Evolutionary conservation across 1,140 invertebrate species (phyloP), one percentile per base, ranked within the genome.

Genomic region (Melanaphis sacchari): DNA sequence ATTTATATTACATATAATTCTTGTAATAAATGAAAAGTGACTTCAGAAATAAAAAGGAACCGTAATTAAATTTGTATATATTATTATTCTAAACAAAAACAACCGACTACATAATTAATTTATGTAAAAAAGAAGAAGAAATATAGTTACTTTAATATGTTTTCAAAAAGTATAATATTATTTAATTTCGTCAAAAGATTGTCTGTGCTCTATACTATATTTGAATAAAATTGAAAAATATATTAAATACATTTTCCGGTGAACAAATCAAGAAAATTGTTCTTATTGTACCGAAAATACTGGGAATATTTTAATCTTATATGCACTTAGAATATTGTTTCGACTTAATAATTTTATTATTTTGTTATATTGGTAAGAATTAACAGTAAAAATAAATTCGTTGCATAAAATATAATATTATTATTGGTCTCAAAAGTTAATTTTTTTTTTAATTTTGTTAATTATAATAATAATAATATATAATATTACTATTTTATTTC

Each of bases 51-150:
- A 46, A 26, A n/a, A 87, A 46, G 31, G 84, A 87, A 84, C 31
- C 11, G 26, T 49, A 88, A 88, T 88, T 88, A 88, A 49, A 88
- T 88, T 49, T 46, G 85, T 49, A 87, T 46, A n/a, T 49, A 49
- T 49, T 49, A 49, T 88, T 88, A 76, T 88, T 88, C 43, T 49
- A 36, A 49, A 36, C n/a, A 49, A 22, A n/a, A 36, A 49, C 41
- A 36, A 88, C 85, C 18, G 43, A 88, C 11, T 49, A 49, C 18
- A 36, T 49, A 88, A 88, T 88, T 49, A 49, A 88, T 88, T 88
- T 88, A 49, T 49, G 41, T 49, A 49, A n/a, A 88, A 88, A 46
- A 87, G 22, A 43, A 43, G 26, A 26, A 43, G 31, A 43, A 43
- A 87, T n/a, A n/a, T n/a, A 76, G 84, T 87, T 87, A 18, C 31